Evolutionary conservation across 2,888 invertebrate species (phyloP), one percentile per base, ranked within the genome.

Genomic region (Perdita meconis): DNA sequence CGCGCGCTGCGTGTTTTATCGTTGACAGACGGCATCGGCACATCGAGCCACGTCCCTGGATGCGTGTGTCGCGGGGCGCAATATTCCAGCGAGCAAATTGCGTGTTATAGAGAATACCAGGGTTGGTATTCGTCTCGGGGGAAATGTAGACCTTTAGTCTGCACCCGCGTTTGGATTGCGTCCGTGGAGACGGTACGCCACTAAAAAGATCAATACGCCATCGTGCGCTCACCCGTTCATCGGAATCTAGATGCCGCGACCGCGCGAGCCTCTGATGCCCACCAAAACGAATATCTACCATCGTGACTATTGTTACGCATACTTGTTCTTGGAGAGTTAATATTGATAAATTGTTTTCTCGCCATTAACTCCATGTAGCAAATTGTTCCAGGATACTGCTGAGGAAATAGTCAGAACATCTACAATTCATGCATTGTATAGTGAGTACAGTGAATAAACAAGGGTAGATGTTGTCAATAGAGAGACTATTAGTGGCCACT

Each of bases 151-250:
- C 90, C 90, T 90, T 91, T 89, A 89, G 90, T 89, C 88, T 86
- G 88, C 87, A 87, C 82, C 84, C 85, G 89, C 86, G 87, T 90
- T 88, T 88, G 87, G 90, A 90, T 90, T 87, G 89, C 88, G 90
- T 86, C 89, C 85, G 89, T 85, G 81, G 89, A 90, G 89, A 91
- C 89, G 91, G 89, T 87, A 87, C 86, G 89, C 89, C 86, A 90
- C 91, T 91, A 92, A 92, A 92, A 91, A 92, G 92, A 92, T 92
- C 92, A 92, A 92, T 92, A 92, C 92, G 86, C 91, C 91, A 91
- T 92, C 89, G 88, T 85, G 2, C 72, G 75, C 80, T 84, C 85
- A 83, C 84, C 66, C 82, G 85, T 88, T 89, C 85, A 80, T 83
- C 83, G 84, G 85, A 90, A 87, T 88, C 87, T 86, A 89, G 89